A percentile compares a stretch with the other conserved stretches of the same genome.
Evolutionary conservation across 2,888 invertebrate genomes (phyloP).

Genomic region (Phyllotreta striolata): DNA sequence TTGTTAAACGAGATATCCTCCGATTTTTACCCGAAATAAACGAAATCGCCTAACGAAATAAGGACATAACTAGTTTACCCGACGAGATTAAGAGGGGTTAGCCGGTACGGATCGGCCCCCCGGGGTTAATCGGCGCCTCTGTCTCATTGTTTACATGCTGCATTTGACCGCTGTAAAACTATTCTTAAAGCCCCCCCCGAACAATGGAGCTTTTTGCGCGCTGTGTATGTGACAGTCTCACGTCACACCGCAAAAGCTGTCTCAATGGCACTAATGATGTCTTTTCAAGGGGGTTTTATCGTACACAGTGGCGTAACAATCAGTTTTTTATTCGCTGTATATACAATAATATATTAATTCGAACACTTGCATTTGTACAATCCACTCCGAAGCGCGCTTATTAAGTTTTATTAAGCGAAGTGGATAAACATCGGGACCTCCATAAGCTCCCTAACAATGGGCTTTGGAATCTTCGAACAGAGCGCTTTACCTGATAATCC

Average conservation of each 20-base stretch:
- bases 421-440: constrained; percentile 43
- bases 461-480: constrained; percentile 35
- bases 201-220: constrained; percentile 54
- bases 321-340: no score
- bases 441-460: constrained; percentile 44
- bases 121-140: constrained; percentile 57
- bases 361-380: no score
- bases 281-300: constrained; percentile 44
- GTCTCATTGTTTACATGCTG: constrained; percentile 57
- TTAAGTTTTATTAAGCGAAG: constrained; percentile 43
- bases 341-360: no score
- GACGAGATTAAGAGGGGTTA: constrained; percentile 42
- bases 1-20: no score
- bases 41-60: constrained; percentile 48
- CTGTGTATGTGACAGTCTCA: constrained; percentile 56
- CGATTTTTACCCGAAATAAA: constrained; percentile 22
- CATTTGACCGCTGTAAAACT: constrained; percentile 53
- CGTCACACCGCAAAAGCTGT: constrained; percentile 53
- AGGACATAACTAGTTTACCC: constrained; percentile 56
- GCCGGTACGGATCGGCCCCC: constrained; percentile 52
- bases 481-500: constrained; percentile 43
- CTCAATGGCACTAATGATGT: constrained; percentile 58
- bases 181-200: constrained; percentile 51
- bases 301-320: constrained; percentile 40
- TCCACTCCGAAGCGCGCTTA: no score